Conservation (phyloP, 2,113 vertebrate genomes). For the Ondatra zibethicus region DNA sequence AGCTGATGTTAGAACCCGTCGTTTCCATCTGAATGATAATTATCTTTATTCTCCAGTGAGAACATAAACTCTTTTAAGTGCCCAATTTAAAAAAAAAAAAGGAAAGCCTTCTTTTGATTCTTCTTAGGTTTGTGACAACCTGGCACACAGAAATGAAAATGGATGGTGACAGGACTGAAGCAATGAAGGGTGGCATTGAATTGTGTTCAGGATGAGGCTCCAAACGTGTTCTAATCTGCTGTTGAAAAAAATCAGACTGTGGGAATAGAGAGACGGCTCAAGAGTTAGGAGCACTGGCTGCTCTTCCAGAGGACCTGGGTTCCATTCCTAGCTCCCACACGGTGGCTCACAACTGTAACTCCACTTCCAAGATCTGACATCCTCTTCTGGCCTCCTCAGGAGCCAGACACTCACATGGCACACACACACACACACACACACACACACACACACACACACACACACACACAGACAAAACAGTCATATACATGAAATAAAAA, state of each 20-base stretch:
- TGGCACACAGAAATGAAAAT: not conserved
- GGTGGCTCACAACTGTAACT: not conserved
- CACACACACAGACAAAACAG: not conserved
- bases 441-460: too few species aligned
- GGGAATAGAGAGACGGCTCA: not conserved
- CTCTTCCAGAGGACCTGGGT: not conserved
- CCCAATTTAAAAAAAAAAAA: not conserved
- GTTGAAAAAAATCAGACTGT: not conserved
- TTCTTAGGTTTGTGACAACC: not conserved
- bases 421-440: not conserved
- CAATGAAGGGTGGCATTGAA: not conserved
- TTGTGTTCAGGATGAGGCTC: too few species aligned
- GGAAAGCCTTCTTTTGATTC: not conserved
- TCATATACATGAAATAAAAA: not conserved
- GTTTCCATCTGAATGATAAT: conserved; percentile 19
- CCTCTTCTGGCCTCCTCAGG: not conserved
- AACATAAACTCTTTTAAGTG: not conserved
- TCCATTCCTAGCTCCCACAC: not conserved
- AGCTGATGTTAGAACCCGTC: conserved; percentile 17
- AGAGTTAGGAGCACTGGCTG: not conserved
- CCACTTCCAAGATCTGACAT: not conserved
- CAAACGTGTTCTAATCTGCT: not conserved
- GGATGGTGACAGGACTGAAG: not conserved
- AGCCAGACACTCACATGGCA: too few species aligned
- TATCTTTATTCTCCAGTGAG: not conserved